Percentiles rank a stretch among this genome's conserved stretches.
Conservation (phyloP, 2,888 invertebrate species). For the Timema cristinae region DNA sequence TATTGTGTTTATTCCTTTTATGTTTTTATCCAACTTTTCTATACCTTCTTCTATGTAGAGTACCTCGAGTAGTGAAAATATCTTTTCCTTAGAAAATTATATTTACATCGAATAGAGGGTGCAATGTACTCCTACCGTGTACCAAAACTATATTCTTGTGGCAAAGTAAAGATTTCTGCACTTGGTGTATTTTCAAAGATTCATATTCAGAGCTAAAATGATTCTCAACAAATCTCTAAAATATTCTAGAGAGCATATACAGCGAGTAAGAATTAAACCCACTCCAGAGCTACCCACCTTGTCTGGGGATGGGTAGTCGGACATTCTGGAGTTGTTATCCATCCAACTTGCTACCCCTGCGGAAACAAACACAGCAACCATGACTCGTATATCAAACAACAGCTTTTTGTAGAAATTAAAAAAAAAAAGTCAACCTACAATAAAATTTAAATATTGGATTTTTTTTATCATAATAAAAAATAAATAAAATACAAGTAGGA, state of each 20-base stretch:
- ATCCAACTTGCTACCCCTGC: slow-evolving; percentile 47
- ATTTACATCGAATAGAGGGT: too few species aligned
- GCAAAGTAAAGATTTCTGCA: slow-evolving; percentile 15
- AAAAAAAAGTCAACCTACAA: too few species aligned
- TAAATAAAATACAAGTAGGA: background rate
- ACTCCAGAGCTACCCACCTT: slow-evolving; percentile 8
- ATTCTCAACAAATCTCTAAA: too few species aligned
- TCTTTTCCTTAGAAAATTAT: too few species aligned
- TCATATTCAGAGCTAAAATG: too few species aligned
- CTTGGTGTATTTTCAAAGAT: background rate
- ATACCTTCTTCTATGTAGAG: too few species aligned
- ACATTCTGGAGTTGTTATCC: slow-evolving; percentile 34
- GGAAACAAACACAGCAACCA: slow-evolving; percentile 27
- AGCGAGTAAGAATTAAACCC: too few species aligned
- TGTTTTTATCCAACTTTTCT: too few species aligned
- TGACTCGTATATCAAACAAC: slow-evolving; percentile 26
- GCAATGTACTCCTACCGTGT: too few species aligned
- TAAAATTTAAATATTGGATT: background rate
- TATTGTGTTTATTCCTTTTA: too few species aligned
- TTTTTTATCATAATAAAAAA: background rate
- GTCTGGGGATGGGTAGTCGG: slow-evolving; percentile 23
- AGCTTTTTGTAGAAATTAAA: slow-evolving; percentile 9
- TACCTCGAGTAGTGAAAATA: too few species aligned
- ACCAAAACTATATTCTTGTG: slow-evolving; percentile 23
- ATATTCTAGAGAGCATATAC: too few species aligned